These are phyloP conservation scores for Phania funesta DNA, from an alignment of 2,888 invertebrate species.

Conservation along the genomic window DNA sequence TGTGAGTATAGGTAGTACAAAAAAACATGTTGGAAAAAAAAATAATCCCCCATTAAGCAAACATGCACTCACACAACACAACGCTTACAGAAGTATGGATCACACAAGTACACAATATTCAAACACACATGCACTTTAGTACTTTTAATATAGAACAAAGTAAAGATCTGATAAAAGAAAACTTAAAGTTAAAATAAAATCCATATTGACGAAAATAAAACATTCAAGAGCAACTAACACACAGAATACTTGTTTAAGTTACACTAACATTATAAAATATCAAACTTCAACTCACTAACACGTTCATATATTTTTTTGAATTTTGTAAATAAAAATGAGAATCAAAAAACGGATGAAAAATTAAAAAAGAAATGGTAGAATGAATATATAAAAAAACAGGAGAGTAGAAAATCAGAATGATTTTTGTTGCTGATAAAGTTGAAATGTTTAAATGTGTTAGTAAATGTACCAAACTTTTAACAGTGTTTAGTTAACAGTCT, in stretches of 20 bases:
- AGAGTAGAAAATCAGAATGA: background rate
- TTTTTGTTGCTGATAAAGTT: background rate
- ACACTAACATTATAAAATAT: slow-evolving; percentile 62
- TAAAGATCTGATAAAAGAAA: slow-evolving; percentile 23
- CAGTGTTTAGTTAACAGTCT: background rate
- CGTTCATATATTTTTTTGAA: background rate
- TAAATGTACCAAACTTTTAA: background rate
- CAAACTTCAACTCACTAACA: background rate
- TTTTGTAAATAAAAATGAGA: slow-evolving; percentile 6
- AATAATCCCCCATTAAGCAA: slow-evolving; percentile 21
- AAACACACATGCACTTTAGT: background rate
- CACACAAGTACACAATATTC: background rate
- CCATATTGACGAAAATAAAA: slow-evolving; percentile 17
- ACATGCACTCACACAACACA: slow-evolving; percentile 18
- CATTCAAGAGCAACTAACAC: slow-evolving; percentile 35
- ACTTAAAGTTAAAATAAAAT: background rate
- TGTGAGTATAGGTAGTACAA: too few species aligned
- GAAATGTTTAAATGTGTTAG: background rate
- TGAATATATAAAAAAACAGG: background rate
- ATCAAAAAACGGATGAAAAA: background rate
- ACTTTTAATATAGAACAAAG: slow-evolving; percentile 5
- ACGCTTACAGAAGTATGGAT: background rate
- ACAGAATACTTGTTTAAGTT: slow-evolving; percentile 69
- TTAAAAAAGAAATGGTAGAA: background rate
- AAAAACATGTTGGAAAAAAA: background rate